phyloP scores from a whole-genome alignment of 2,888 invertebrate species.

The Dysmachus trigonus region DNA sequence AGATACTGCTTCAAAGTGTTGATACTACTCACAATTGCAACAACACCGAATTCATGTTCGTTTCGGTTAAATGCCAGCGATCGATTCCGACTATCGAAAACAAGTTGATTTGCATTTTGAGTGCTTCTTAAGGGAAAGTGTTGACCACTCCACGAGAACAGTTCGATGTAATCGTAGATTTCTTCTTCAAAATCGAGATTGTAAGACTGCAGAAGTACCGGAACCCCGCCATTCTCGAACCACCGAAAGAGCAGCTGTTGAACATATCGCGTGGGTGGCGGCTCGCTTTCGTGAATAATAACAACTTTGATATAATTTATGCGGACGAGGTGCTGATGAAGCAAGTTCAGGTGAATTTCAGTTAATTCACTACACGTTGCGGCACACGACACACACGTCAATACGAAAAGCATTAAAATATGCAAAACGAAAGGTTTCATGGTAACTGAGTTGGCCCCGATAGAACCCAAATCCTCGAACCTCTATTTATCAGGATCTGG shows the following conservation, averaged over 20 bases:
- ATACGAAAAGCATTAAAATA: background rate
- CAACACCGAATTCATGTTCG: conserved; percentile 36
- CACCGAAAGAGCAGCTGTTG: background rate
- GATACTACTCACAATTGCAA: conserved; percentile 42
- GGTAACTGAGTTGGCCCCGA: background rate
- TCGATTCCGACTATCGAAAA: conserved; percentile 8
- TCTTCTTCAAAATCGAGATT: conserved; percentile 34
- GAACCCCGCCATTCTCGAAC: background rate
- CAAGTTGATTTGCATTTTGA: conserved; percentile 5
- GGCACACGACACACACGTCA: background rate
- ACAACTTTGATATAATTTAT: conserved; percentile 11
- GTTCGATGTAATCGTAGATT: conserved; percentile 27
- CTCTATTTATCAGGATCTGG: background rate
- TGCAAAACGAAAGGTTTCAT: conserved; percentile 1
- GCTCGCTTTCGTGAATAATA: background rate
- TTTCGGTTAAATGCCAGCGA: background rate
- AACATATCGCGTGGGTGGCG: background rate
- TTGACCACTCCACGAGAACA: conserved; percentile 45
- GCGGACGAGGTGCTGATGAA: background rate
- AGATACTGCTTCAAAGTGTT: conserved; percentile 43
- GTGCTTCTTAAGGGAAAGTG: conserved; percentile 25
- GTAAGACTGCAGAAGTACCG: background rate
- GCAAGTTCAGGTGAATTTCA: background rate
- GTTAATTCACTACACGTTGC: background rate
- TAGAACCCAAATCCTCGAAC: background rate